phyloP scores from a whole-genome alignment of 2,888 invertebrate species.

The Drosophila tanythrix region DNA sequence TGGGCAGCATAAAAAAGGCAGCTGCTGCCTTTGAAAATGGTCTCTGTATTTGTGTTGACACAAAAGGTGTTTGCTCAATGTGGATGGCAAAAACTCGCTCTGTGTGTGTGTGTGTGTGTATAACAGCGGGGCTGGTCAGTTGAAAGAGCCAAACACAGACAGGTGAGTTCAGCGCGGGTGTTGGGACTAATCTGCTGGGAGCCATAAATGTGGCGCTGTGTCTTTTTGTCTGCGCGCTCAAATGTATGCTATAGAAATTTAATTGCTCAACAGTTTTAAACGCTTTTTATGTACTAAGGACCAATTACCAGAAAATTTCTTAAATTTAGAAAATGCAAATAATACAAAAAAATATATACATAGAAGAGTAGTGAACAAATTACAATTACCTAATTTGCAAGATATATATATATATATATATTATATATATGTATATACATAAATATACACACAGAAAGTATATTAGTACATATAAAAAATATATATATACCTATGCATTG shows the following conservation, averaged over 20 bases:
- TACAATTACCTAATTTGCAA: conserved; percentile 58
- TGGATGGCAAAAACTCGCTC: conserved; percentile 36
- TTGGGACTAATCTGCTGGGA: conserved; percentile 23
- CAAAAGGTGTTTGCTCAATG: conserved; percentile 66
- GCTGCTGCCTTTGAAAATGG: conserved; percentile 43
- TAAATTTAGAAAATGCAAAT: conserved; percentile 27
- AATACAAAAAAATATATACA: conserved; percentile 3
- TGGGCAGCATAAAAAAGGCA: conserved; percentile 61
- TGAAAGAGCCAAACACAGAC: conserved; percentile 8
- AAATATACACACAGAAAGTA: conserved; percentile 15
- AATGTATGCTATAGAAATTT: conserved; percentile 56
- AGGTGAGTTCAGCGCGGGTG: not conserved
- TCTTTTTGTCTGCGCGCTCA: conserved; percentile 47
- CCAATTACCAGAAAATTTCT: conserved; percentile 62
- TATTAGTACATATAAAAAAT: conserved; percentile 15
- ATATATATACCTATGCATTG: conserved; percentile 32
- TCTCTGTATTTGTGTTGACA: conserved; percentile 44
- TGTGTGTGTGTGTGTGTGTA: not conserved
- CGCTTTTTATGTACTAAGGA: conserved; percentile 74
- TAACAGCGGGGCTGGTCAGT: conserved; percentile 24
- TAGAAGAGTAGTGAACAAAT: conserved; percentile 44
- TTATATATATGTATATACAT: conserved; percentile 4
- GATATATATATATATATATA: conserved; percentile 39
- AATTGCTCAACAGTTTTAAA: conserved; percentile 60
- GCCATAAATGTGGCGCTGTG: conserved; percentile 46